Evolutionary conservation across 1,140 invertebrate genomes (phyloP).

Genomic region (Pachypeltis micranthus): DNA sequence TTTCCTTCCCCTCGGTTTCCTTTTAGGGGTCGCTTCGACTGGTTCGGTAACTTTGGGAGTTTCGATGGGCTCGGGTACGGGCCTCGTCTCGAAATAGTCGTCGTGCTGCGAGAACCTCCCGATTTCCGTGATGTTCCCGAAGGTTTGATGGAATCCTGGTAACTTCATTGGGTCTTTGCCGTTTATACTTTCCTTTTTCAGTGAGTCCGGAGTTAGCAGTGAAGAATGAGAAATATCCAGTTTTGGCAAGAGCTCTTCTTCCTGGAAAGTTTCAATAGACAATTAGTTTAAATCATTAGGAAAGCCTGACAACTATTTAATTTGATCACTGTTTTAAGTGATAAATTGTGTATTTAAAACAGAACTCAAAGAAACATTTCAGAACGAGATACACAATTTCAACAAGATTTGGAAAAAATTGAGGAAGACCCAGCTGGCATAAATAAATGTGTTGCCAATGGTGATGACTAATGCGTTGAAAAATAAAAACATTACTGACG

Average conservation of each 20-base stretch:
- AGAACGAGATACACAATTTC: no score
- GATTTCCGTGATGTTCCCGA: conserved; percentile 58
- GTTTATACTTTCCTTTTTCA: background rate
- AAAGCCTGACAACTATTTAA: no score
- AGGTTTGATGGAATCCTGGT: conserved; percentile 62
- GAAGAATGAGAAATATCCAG: conserved; percentile 1
- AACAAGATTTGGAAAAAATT: no score
- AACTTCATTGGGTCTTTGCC: conserved; percentile 36
- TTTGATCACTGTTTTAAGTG: no score
- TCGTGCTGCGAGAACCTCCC: conserved; percentile 50
- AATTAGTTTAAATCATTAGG: no score
- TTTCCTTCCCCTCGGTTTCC: conserved; percentile 19
- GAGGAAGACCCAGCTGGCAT: no score
- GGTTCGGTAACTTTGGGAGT: conserved; percentile 9
- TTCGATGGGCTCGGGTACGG: conserved; percentile 14
- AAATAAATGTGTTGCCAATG: no score
- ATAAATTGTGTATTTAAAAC: no score
- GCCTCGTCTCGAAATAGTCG: conserved; percentile 34
- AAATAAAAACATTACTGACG: no score
- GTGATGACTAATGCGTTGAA: no score
- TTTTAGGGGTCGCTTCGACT: conserved; percentile 11
- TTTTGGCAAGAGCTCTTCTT: conserved; percentile 17
- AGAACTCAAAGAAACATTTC: no score
- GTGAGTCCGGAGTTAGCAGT: background rate
- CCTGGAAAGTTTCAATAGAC: no score